Evolutionary conservation across 2,113 vertebrate species (phyloP).

Genomic region (Anolis carolinensis): DNA sequence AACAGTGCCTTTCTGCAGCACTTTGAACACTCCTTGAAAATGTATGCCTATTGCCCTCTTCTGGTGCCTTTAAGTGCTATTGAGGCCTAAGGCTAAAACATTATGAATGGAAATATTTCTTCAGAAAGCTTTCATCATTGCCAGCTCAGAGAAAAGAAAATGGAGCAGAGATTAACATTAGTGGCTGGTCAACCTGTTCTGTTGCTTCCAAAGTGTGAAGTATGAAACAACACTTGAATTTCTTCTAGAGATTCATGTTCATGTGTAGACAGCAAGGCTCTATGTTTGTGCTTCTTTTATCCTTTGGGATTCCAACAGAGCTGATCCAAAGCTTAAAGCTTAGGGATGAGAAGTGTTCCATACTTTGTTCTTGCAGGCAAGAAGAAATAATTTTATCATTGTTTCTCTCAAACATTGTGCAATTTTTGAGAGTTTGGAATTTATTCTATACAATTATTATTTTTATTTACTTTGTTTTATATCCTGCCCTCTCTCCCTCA

Average conservation of each 20-base stretch:
- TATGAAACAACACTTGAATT: neutral
- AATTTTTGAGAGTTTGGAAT: too few species aligned
- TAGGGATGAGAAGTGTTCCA: too few species aligned
- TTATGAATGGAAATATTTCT: fast-evolving
- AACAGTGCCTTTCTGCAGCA: neutral
- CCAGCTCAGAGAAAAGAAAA: neutral
- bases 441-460: too few species aligned
- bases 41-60: neutral
- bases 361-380: too few species aligned
- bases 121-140: neutral
- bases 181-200: fast-evolving
- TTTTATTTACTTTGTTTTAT: too few species aligned
- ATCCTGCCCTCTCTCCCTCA: too few species aligned
- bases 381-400: too few species aligned
- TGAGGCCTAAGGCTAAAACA: neutral
- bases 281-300: neutral
- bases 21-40: neutral
- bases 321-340: too few species aligned
- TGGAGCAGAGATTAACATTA: neutral
- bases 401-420: too few species aligned
- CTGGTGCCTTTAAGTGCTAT: neutral
- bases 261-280: neutral
- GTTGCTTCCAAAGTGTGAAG: fast-evolving
- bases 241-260: neutral
- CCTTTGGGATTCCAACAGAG: neutral